Percentiles rank a stretch among this genome's conserved stretches.
These are phyloP conservation scores for Elysia chlorotica DNA, from an alignment of 1,140 invertebrate species.

Conservation along the genomic window DNA sequence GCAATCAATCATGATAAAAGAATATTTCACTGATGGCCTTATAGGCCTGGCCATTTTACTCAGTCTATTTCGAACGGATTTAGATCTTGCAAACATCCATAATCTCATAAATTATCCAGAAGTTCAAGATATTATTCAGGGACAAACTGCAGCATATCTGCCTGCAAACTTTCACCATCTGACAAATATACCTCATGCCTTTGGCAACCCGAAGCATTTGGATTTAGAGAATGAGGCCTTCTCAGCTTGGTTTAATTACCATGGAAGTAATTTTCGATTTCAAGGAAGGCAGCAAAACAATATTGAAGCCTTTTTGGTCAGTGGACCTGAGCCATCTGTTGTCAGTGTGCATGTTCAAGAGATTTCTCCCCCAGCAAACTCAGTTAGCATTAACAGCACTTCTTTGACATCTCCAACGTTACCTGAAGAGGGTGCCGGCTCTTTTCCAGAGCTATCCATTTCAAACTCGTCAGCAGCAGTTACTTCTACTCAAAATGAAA, in stretches of 20 bases:
- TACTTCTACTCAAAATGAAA: background rate
- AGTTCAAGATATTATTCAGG: constrained; percentile 57
- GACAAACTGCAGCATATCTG: constrained; percentile 58
- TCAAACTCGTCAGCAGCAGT: too few species aligned
- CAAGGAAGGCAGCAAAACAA: constrained; percentile 45
- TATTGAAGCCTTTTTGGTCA: constrained; percentile 67
- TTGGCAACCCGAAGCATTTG: constrained; percentile 75
- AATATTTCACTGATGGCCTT: constrained; percentile 70
- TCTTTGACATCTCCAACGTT: background rate
- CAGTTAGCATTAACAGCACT: too few species aligned
- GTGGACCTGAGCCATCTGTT: constrained; percentile 13
- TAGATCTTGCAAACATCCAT: constrained; percentile 72
- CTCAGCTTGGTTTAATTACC: constrained; percentile 73
- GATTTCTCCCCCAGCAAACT: too few species aligned
- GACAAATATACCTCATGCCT: constrained; percentile 58
- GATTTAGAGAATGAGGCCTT: constrained; percentile 62
- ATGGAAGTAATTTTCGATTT: constrained; percentile 73
- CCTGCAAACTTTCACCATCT: constrained; percentile 59
- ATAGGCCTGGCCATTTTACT: constrained; percentile 78
- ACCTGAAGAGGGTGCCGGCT: constrained; percentile 1
- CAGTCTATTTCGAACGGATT: constrained; percentile 76
- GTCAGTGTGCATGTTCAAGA: background rate
- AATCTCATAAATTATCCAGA: constrained; percentile 63
- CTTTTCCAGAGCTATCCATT: background rate
- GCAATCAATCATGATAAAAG: constrained; percentile 43